Base-by-base conservation (phyloP, 1,140 invertebrate genomes). In the Drosophila lowei region DNA sequence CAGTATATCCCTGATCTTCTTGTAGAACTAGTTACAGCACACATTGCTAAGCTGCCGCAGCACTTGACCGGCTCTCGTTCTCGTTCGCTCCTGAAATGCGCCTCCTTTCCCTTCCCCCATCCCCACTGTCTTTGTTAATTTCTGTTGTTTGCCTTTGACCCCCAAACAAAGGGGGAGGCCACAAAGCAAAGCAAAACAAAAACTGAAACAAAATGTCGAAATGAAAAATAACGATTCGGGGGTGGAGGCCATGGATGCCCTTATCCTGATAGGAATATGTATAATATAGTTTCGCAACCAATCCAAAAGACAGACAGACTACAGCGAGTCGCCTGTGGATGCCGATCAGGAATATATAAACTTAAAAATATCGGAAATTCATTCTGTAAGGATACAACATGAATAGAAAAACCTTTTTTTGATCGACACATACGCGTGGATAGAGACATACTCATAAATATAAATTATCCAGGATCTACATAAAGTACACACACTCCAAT, bases 131-230 rank as follows among this genome's bases (percentile, higher is more conserved):
- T 73, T 80, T 85, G 81, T 81, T 85, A 77, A 85, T 86, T 80
- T 80, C 68, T 85, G 68, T 85, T 86, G 81, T 85, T 85, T 81
- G 81, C 75, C 68, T 72, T 71, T 81, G 77, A 75, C 75, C 79
- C 65, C 54, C 66, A 81, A 77, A 85, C 63, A 79, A 43, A 55
- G 56, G 58, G n/a, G 6, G 18, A 15, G 18, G 41, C 30, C 43
- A 73, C 49, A 74, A 52, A 53, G 43, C 43, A 15, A 59, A 48
- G 28, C 61, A 63, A 41, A 47, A 34, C 18, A 7, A 46, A 48
- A 49, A n/a, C 11, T 28, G 9, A 25, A 16, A 25, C 6, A 42
- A n/a, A 34, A 6, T 46, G 21, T 50, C 52, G 42, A 44, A 53
- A 53, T 43, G 46, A 73, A 53, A 63, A 61, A 65, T 38, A 59